These are phyloP conservation scores for Sinocyclocheilus anshuiensis DNA, from an alignment of 2,113 vertebrate species.

Conservation along the genomic window DNA sequence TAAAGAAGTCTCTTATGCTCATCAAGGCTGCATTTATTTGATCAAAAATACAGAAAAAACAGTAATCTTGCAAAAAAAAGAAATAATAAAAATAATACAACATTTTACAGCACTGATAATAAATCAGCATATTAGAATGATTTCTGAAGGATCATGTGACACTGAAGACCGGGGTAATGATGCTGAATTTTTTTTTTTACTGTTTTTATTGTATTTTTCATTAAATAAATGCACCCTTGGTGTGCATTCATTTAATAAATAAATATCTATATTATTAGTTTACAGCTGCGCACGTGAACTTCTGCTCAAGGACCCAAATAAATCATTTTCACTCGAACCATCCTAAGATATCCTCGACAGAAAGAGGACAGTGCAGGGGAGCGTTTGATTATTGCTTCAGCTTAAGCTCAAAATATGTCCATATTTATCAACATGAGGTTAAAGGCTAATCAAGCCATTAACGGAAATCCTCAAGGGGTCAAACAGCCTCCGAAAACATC, in stretches of 20 bases:
- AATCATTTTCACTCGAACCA: background rate
- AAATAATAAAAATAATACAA: too few species aligned
- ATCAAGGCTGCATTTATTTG: too few species aligned
- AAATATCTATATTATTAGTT: background rate
- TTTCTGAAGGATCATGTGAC: too few species aligned
- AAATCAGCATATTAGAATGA: too few species aligned
- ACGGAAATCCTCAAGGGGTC: background rate
- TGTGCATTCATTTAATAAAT: background rate
- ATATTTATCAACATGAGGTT: slow-evolving; percentile 24
- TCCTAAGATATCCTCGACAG: background rate
- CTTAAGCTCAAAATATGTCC: slow-evolving; percentile 8
- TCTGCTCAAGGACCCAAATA: background rate
- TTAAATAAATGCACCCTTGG: background rate
- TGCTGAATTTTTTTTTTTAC: background rate
- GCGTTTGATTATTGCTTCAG: background rate
- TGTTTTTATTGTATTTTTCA: background rate
- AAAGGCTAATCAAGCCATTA: slow-evolving; percentile 27
- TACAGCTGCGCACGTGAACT: background rate
- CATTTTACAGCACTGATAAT: too few species aligned
- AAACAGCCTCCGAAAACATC: background rate
- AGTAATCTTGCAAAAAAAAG: too few species aligned
- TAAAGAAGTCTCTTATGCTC: too few species aligned
- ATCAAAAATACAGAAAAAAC: too few species aligned
- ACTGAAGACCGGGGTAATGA: too few species aligned
- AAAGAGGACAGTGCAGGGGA: background rate